Evolutionary conservation across 2,113 vertebrate species (phyloP).

Genomic region (Scalopus aquaticus): DNA sequence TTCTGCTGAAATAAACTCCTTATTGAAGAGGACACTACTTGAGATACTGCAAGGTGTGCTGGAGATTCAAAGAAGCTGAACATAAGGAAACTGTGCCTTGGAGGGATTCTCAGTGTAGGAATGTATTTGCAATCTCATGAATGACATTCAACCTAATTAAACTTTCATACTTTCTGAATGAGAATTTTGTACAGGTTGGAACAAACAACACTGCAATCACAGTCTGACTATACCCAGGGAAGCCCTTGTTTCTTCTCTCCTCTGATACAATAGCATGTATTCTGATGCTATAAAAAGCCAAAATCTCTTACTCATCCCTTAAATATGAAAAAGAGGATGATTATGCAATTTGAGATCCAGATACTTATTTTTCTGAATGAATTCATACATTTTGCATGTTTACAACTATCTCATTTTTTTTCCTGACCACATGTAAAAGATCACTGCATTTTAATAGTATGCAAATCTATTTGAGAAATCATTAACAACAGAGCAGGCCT

Average conservation of each 20-base stretch:
- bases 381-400: conserved; percentile 23
- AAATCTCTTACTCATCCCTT: conserved; percentile 39
- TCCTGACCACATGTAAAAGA: not conserved
- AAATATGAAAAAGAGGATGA: conserved; percentile 16
- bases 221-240: not conserved
- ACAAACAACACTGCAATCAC: not conserved
- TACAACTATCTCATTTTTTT: conserved; percentile 12
- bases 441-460: not conserved
- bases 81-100: not conserved
- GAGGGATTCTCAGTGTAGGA: not conserved
- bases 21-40: not conserved
- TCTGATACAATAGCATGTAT: not conserved
- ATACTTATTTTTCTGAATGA: conserved; percentile 56
- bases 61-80: not conserved
- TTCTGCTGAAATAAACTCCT: not conserved
- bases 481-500: not conserved
- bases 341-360: not conserved
- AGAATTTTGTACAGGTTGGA: not conserved
- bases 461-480: conserved; percentile 21
- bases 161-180: not conserved
- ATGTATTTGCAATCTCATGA: not conserved
- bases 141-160: not conserved
- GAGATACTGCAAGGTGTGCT: not conserved
- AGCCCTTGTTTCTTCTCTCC: not conserved
- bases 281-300: not conserved